Percentiles rank a stretch among this genome's conserved stretches.
phyloP scores from a whole-genome alignment of 2,113 vertebrate genomes.

The Silurus glanis region DNA sequence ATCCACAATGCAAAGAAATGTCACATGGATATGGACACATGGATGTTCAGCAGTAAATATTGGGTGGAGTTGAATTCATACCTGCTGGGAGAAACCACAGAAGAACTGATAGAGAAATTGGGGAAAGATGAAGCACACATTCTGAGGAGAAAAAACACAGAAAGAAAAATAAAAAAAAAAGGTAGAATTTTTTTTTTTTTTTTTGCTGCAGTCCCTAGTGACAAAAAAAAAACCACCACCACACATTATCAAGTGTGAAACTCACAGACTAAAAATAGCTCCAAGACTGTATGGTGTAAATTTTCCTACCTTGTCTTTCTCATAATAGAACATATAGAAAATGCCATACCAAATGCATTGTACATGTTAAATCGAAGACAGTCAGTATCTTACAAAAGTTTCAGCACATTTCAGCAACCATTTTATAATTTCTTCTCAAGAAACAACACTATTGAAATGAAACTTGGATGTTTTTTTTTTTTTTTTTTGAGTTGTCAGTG shows the following conservation, averaged over 20 bases:
- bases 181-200: too few species aligned
- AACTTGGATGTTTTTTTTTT: too few species aligned
- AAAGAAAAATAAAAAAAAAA: conserved; percentile 3
- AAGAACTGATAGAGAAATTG: conserved; percentile 99
- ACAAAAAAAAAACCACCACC: background rate
- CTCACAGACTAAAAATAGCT: conserved; percentile 40
- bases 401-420: too few species aligned
- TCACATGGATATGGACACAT: background rate
- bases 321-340: background rate
- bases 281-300: background rate
- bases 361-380: background rate
- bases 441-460: too few species aligned
- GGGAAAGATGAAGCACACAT: conserved; percentile 98
- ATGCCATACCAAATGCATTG: background rate
- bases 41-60: background rate
- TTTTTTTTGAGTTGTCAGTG: too few species aligned
- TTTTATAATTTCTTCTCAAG: too few species aligned
- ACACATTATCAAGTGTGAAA: conserved; percentile 6
- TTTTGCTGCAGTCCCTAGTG: conserved; percentile 18
- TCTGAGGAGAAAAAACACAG: conserved; percentile 71
- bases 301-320: background rate
- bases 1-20: background rate
- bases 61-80: conserved; percentile 58
- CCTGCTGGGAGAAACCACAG: conserved; percentile 99
- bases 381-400: too few species aligned